Evolutionary conservation across 2,113 vertebrate species (phyloP).

Genomic region (Macaca nemestrina): DNA sequence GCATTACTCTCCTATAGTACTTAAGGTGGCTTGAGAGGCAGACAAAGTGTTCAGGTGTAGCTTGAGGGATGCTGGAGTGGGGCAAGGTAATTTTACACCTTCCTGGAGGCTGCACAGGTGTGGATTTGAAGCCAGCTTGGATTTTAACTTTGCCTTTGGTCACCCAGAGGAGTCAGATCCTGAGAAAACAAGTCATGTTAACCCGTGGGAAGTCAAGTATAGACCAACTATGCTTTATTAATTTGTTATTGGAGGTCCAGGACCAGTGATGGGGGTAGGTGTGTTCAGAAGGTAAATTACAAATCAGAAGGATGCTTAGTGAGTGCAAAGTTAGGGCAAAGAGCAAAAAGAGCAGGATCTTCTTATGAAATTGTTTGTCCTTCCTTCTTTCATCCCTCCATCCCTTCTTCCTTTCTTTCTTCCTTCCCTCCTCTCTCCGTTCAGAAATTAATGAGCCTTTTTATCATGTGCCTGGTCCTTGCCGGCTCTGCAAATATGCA

Average conservation of each 20-base stretch:
- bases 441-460: background rate
- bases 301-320: too few relatives aligned
- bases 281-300: background rate
- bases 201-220: rapidly evolving
- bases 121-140: background rate
- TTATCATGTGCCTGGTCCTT: background rate
- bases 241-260: too few relatives aligned
- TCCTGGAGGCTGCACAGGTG: background rate
- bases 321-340: background rate
- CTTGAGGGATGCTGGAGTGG: background rate
- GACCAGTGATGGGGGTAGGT: background rate
- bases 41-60: rapidly evolving
- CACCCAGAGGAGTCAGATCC: background rate
- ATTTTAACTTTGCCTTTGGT: background rate
- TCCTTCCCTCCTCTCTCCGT: background rate
- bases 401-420: too few relatives aligned
- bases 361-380: background rate
- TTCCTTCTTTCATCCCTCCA: background rate
- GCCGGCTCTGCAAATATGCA: background rate
- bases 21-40: background rate
- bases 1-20: rapidly evolving
- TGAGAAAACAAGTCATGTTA: background rate
- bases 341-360: background rate
- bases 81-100: background rate
- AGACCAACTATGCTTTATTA: too few relatives aligned